These are phyloP conservation scores for Parnassius apollo DNA, from an alignment of 2,888 invertebrate genomes.

Conservation along the genomic window DNA sequence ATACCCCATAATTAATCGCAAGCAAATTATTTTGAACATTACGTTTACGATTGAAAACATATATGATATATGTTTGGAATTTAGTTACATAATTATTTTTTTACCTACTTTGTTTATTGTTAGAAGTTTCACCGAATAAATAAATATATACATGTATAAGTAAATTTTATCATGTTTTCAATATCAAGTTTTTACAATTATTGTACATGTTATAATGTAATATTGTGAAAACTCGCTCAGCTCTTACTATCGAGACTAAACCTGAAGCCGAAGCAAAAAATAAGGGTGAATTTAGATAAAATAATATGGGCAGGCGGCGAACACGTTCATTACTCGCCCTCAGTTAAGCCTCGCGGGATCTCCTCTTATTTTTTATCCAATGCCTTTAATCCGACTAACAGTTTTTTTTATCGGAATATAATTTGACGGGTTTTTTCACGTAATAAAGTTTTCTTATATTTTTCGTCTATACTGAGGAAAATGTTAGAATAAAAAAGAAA, in stretches of 20 bases:
- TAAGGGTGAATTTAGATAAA: conserved; percentile 18
- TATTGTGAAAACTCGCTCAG: not conserved
- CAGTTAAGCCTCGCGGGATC: conserved; percentile 4
- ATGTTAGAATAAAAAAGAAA: not conserved
- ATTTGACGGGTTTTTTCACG: conserved; percentile 1
- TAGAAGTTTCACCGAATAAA: too few species aligned
- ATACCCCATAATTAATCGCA: too few species aligned
- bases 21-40: too few species aligned
- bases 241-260: not conserved
- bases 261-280: conserved; percentile 13
- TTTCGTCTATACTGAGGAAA: not conserved
- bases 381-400: conserved; percentile 10
- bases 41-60: too few species aligned
- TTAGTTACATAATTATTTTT: too few species aligned
- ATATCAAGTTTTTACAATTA: too few species aligned
- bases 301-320: conserved; percentile 15
- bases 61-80: too few species aligned
- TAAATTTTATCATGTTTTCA: too few species aligned
- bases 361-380: conserved; percentile 14
- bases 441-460: conserved; percentile 8
- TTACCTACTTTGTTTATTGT: too few species aligned
- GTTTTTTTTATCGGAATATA: conserved; percentile 14
- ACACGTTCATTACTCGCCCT: conserved; percentile 10
- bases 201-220: too few species aligned
- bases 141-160: too few species aligned